Evolutionary conservation across 2,797 vertebrate species (phyloP).

Genomic region (Syngnathus acus): DNA sequence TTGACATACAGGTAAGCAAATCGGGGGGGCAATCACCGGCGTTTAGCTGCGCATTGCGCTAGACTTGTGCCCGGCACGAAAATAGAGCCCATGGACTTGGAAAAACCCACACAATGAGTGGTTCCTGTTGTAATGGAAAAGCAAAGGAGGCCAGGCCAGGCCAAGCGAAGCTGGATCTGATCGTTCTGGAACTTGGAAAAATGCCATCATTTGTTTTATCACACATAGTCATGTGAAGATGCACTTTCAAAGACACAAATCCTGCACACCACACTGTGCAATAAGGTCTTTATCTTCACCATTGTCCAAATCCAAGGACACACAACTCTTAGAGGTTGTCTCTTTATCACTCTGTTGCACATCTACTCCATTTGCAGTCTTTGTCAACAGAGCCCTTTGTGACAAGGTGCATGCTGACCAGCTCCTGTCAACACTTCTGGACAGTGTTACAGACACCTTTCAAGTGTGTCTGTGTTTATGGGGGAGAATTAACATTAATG

Average conservation of each 20-base stretch:
- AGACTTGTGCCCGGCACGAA: too few relatives aligned
- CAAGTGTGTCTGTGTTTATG: slow-evolving; percentile 8
- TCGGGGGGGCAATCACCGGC: too few relatives aligned
- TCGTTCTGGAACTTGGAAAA: too few relatives aligned
- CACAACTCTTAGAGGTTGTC: slow-evolving; percentile 15
- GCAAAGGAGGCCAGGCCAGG: too few relatives aligned
- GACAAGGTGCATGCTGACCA: slow-evolving; percentile 48
- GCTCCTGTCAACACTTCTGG: slow-evolving; percentile 39
- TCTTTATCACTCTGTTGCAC: slow-evolving; percentile 31
- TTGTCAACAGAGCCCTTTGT: slow-evolving; percentile 37
- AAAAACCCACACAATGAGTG: too few relatives aligned
- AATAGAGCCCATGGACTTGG: too few relatives aligned
- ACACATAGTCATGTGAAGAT: slow-evolving; percentile 48
- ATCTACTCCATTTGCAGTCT: slow-evolving; percentile 33
- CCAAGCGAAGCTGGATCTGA: too few relatives aligned
- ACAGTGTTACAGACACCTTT: slow-evolving; percentile 18
- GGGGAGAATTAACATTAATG: slow-evolving; percentile 2
- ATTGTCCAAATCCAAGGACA: slow-evolving; percentile 19
- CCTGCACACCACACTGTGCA: slow-evolving; percentile 19
- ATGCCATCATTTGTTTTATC: slow-evolving; percentile 29
- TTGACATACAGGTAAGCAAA: too few relatives aligned
- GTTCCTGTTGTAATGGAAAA: too few relatives aligned
- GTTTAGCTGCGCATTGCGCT: too few relatives aligned
- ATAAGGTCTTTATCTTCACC: slow-evolving; percentile 42
- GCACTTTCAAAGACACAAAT: slow-evolving; percentile 21